Evolutionary conservation across 2,888 invertebrate genomes (phyloP).

Genomic region (Cyrtodaria siliqua): DNA sequence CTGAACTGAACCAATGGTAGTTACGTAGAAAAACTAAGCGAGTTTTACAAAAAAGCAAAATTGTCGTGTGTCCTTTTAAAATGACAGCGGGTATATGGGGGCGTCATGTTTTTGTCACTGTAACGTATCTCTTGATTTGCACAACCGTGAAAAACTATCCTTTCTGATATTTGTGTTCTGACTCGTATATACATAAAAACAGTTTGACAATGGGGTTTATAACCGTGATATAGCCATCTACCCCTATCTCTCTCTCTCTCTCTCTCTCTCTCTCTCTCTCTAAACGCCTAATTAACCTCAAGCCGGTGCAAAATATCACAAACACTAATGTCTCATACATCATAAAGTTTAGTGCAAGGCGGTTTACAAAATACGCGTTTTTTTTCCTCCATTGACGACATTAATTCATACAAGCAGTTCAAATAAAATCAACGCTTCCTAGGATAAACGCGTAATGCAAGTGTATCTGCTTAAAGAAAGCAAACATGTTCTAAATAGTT

Average conservation of each 20-base stretch:
- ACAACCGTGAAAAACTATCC: constrained; percentile 17
- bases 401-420: too few species aligned
- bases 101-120: not conserved
- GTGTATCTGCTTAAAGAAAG: too few species aligned
- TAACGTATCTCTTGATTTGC: constrained; percentile 4
- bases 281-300: constrained; percentile 38
- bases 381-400: too few species aligned
- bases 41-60: too few species aligned
- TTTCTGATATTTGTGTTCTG: constrained; percentile 1
- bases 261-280: not conserved
- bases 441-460: too few species aligned
- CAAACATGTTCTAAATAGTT: too few species aligned
- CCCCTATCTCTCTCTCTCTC: not conserved
- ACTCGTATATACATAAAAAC: constrained; percentile 6
- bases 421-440: too few species aligned
- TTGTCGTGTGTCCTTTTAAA: too few species aligned
- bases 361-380: too few species aligned
- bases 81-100: not conserved
- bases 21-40: too few species aligned
- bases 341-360: constrained; percentile 32
- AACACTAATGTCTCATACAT: constrained; percentile 25
- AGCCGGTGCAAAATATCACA: constrained; percentile 9
- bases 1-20: too few species aligned
- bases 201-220: constrained; percentile 30
- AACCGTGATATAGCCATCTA: constrained; percentile 30